Percentiles rank a stretch among this genome's conserved stretches.
Conservation (phyloP, 2,113 vertebrate genomes). For the Microcebus griseorufus region DNA sequence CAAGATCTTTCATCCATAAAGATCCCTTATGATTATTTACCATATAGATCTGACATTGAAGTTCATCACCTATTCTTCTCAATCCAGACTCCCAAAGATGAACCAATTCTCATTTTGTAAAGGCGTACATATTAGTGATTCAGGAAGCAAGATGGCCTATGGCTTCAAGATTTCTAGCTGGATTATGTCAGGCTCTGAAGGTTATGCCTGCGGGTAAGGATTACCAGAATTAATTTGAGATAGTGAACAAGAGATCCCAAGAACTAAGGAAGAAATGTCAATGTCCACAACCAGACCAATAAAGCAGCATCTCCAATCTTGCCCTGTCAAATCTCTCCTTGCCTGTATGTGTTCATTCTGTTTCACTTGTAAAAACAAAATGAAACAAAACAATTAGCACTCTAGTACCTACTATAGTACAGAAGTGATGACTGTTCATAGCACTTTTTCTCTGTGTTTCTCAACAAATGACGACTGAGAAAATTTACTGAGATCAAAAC, state of each 20-base stretch:
- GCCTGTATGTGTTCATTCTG: not conserved
- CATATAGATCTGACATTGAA: not conserved
- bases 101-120: not conserved
- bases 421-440: not conserved
- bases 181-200: slow-evolving; percentile 38
- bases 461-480: not conserved
- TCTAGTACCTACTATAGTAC: not conserved
- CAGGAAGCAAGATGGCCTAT: slow-evolving; percentile 22
- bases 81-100: not conserved
- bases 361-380: not conserved
- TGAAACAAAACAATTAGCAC: not conserved
- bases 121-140: slow-evolving; percentile 27
- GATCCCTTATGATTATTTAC: not conserved
- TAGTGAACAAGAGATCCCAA: not conserved
- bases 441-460: not conserved
- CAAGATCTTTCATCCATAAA: not conserved
- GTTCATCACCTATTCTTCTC: slow-evolving; percentile 5
- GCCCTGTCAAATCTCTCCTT: not conserved
- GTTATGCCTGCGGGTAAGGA: slow-evolving; percentile 50
- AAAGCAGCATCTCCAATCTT: not conserved
- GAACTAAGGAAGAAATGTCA: slow-evolving; percentile 37
- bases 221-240: slow-evolving; percentile 66
- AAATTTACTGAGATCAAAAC: not conserved
- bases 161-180: slow-evolving; percentile 38
- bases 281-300: not conserved